These are phyloP conservation scores for Oxyruncus cristatus DNA, from an alignment of 2,113 vertebrate genomes.

Conservation along the genomic window DNA sequence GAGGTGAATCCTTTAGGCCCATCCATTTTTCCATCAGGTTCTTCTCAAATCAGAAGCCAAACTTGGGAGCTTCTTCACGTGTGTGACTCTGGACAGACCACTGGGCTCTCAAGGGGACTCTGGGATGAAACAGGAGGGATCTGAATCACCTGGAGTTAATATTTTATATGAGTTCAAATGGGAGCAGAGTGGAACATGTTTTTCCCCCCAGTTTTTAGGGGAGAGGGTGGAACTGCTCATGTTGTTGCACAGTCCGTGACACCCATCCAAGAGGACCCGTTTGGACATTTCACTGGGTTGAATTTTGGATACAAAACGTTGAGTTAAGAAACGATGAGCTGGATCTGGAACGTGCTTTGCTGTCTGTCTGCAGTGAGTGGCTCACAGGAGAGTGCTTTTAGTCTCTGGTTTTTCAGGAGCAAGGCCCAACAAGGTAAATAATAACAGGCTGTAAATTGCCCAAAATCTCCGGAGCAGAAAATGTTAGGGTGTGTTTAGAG, in stretches of 20 bases:
- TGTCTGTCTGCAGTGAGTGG: neutral
- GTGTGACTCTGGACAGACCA: too few relatives aligned
- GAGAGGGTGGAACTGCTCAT: neutral
- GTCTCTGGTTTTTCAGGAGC: neutral
- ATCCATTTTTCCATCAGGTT: neutral
- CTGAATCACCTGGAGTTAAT: rapidly evolving
- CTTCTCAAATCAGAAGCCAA: neutral
- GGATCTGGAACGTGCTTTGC: neutral
- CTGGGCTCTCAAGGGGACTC: neutral
- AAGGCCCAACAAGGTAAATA: neutral
- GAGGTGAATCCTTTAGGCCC: neutral
- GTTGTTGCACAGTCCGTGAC: neutral
- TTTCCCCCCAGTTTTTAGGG: neutral
- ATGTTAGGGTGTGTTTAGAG: neutral
- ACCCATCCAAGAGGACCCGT: neutral
- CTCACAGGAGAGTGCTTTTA: neutral
- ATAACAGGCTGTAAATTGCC: neutral
- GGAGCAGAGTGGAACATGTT: neutral
- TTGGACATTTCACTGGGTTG: neutral
- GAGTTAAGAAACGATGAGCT: neutral
- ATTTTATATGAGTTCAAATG: rapidly evolving
- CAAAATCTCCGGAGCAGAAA: neutral
- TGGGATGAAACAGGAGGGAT: neutral
- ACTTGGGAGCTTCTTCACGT: rapidly evolving
- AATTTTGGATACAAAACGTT: neutral